phyloP scores from a whole-genome alignment of 2,888 invertebrate genomes.

The Lasius platythorax region DNA sequence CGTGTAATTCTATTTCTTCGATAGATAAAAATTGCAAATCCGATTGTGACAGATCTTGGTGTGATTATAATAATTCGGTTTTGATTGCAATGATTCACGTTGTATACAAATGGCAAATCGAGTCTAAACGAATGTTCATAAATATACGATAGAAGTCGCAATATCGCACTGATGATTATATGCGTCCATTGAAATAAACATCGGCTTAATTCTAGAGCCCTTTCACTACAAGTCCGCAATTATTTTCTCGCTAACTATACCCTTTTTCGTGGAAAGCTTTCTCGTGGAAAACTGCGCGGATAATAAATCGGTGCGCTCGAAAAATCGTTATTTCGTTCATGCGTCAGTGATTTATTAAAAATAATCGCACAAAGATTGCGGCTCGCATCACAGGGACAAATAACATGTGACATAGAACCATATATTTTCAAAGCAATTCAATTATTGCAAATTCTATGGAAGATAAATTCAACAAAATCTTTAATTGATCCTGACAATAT shows the following conservation, averaged over 20 bases:
- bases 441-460: constrained; percentile 9
- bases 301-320: constrained; percentile 30
- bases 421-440: constrained; percentile 21
- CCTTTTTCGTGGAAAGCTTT: not conserved
- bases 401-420: not conserved
- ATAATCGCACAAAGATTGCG: not conserved
- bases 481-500: not conserved
- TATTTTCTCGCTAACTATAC: constrained; percentile 34
- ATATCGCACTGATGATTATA: constrained; percentile 21
- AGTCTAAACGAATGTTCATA: constrained; percentile 10
- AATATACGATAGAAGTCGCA: constrained; percentile 13
- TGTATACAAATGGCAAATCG: constrained; percentile 1
- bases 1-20: not conserved
- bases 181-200: constrained; percentile 3
- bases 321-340: constrained; percentile 37
- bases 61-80: constrained; percentile 1
- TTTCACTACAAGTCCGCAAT: constrained; percentile 14
- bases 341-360: constrained; percentile 33
- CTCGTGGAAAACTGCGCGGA: not conserved
- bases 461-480: constrained; percentile 14
- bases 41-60: constrained; percentile 2
- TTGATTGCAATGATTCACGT: constrained; percentile 14
- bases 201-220: not conserved
- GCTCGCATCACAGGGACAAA: constrained; percentile 2
- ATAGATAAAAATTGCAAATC: not conserved